Evolutionary conservation across 2,113 vertebrate genomes (phyloP), one percentile per base, ranked within the genome.

Genomic region (Eonycteris spelaea): DNA sequence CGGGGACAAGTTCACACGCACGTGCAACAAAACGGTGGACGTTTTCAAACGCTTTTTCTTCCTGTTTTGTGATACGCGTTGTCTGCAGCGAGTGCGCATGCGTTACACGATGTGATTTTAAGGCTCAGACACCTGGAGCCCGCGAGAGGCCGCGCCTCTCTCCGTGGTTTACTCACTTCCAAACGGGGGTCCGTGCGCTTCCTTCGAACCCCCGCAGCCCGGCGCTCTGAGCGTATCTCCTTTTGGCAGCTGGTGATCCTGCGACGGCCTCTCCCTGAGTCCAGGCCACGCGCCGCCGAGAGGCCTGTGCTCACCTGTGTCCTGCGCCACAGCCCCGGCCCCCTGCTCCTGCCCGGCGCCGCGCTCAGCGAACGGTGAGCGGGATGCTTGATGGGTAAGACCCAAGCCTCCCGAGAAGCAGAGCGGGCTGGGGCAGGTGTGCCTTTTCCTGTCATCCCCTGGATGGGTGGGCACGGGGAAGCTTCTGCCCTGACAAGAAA

Each of bases 361-460:
- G 14, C 2, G 6, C n/a, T 73, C 16, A 22, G 28, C 1, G 40
- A 80, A 45, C 0, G 7, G 14, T 9, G 19, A 30, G 26, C 5
- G 13, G 26, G 35, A 73, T 30, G n/a, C 12, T 14, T 28, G 8
- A 4, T 0, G 0, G 7, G 11, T 19, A 24, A 19, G 30, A 45
- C 16, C 3, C 8, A 43, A 83, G 33, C 24, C 45, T 51, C 3
- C n/a, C 0, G 2, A 28, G 53, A 43, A 48, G 21, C 38, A 24
- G 11, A 18, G 0, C n/a, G 2, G 6, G 6, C 6, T 16, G 67
- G 6, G 6, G 9, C 40, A n/a, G 51, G 11, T 28, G 9, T 18
- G 14, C 8, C 33, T 11, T 71, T 30, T 33, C 45, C 63, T 67
- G 18, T 9, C 16, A 5, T 71, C 30, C 70, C 59, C 71, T 48